Base-by-base conservation (phyloP, 2,888 invertebrate genomes). In the Hylaea fasciaria region DNA sequence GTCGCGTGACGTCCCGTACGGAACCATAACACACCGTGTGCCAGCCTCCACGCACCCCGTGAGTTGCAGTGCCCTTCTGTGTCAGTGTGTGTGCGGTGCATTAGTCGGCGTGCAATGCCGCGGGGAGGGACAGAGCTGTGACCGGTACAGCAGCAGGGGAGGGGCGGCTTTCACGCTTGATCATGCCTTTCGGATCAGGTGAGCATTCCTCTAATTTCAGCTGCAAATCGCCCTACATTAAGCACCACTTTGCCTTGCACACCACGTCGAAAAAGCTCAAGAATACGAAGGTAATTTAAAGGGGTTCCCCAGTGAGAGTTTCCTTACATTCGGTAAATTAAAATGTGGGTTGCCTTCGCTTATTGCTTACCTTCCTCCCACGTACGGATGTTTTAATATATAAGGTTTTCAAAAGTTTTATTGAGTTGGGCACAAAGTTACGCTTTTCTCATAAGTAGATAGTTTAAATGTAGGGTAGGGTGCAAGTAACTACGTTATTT, bases 151-250 rank as follows among this genome's bases (percentile, higher is more conserved):
- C 76, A 80, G 81, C 77, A 81, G 78, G 82, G 84, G 84, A 83
- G 85, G 86, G 86, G 85, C 82, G 82, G 76, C 79, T 81, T 85
- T 81, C 82, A 85, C 86, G 83, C 82, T 80, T 85, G 81, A 85
- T 82, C 85, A 91, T 91, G 91, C 91, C 91, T 78, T 91, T 86
- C 86, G 91, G 90, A 91, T 82, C 91, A 91, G 91, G 91, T 91
- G 79, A 86, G 87, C 76, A 78, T 83, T 81, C 78, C 75, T 80
- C 70, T 66, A 64, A 71, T 71, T 75, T 74, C 59, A 69, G 67
- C 65, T 73, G 55, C 57, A 62, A 63, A 48, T n/a, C 29, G 41
- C 47, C 56, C 55, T 62, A 57, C 67, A 51, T 65, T 71, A 69
- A 61, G 56, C 62, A 47, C 55, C 50, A 61, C 46, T 64, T 67